Conservation (phyloP, 2,113 vertebrate genomes). For the Reinhardtius hippoglossoides region DNA sequence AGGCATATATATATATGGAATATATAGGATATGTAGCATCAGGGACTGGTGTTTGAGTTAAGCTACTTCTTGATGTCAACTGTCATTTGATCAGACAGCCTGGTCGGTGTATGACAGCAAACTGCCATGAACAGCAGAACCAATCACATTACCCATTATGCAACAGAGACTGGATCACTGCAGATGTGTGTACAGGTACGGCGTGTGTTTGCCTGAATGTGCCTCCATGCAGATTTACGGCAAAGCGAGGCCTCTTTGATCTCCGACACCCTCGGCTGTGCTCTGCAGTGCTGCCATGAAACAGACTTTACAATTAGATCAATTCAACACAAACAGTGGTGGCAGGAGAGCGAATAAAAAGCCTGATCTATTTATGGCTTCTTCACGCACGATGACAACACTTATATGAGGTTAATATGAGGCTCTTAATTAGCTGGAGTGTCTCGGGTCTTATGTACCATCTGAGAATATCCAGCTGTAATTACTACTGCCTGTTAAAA, state of each 20-base stretch:
- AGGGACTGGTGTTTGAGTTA: background rate
- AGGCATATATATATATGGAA: too few species aligned
- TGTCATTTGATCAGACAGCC: background rate
- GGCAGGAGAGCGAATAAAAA: conserved; percentile 37
- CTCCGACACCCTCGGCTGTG: conserved; percentile 22
- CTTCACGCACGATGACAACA: conserved; percentile 34
- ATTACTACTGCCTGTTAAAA: conserved; percentile 36
- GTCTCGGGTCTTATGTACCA: conserved; percentile 32
- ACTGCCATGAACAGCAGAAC: background rate
- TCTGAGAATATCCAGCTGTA: conserved; percentile 49
- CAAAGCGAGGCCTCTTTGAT: conserved; percentile 49
- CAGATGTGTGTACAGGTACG: conserved; percentile 5
- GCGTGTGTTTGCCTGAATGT: conserved; percentile 9
- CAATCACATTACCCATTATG: background rate
- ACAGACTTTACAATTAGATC: conserved; percentile 75
- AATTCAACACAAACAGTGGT: conserved; percentile 52
- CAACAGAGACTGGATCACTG: background rate
- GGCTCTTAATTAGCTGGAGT: conserved; percentile 49
- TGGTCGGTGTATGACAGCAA: background rate
- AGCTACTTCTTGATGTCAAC: background rate
- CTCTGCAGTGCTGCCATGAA: conserved; percentile 44
- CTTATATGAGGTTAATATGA: conserved; percentile 41
- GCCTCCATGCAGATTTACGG: conserved; percentile 40
- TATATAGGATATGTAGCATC: background rate
- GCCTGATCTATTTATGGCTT: conserved; percentile 42